Base-by-base conservation (phyloP, 2,797 vertebrate genomes). In the Cygnus olor region DNA sequence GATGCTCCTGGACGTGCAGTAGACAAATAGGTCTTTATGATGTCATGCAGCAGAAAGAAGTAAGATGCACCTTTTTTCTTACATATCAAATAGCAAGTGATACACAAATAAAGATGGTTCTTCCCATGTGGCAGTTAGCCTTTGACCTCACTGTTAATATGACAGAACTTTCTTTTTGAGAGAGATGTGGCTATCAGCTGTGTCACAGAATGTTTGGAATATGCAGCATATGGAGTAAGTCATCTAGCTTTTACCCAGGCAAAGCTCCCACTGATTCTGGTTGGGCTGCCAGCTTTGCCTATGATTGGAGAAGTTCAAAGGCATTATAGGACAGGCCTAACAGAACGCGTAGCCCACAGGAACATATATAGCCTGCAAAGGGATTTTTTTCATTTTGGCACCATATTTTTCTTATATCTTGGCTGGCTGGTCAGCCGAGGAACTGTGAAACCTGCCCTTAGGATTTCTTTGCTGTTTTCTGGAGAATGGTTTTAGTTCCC, bases 211-310 rank as follows among this genome's bases (percentile, higher is more conserved):
- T 47, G 24, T 54, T 38, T 45, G 57, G 42, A 77, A 58, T 66
- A 36, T 9, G 11, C 18, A 87, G 51, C 24, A 17, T 57, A 11
- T 0, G 0, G 30, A 77, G 73, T 77, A 13, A 34, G 3, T 68
- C n/a, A 44, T 57, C 17, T 28, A 36, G n/a, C 22, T 86, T 88
- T 73, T 58, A 30, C 38, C 70, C 2, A 0, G 74, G 44, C 56
- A 74, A 42, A 61, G 27, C 25, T 89, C 28, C 68, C 11, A 2
- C 20, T 64, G n/a, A 54, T 77, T 86, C 44, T 73, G 45, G 10
- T 44, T 71, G 57, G 57, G 56, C 66, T 89, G 40, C 24, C 38
- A 70, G 25, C 53, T 85, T 70, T 88, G 20, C 40, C 20, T 88
- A 22, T 54, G 53, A 15, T 53, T 61, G 56, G 27, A 36, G 28